Base-by-base conservation (phyloP, 2,888 invertebrate genomes). In the Perizoma flavofasciatum region DNA sequence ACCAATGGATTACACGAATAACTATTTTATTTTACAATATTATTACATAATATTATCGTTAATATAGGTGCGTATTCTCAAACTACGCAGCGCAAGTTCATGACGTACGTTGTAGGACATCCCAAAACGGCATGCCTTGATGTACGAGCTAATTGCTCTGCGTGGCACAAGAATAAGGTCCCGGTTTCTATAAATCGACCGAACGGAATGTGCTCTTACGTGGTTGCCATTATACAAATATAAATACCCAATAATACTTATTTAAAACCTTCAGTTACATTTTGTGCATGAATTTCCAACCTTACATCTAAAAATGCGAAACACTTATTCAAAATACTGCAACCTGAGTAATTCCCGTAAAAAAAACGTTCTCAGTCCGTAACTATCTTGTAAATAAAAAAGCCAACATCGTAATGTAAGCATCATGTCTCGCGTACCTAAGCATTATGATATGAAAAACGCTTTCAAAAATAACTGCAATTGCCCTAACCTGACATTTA, bases 191-290 rank as follows among this genome's bases (percentile, higher is more conserved):
- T 72, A 72, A 75, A 69, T 79, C 80, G 81, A 83, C 70, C 86
- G 89, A 89, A 91, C 89, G 90, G 90, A 91, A 90, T 90, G 89
- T 90, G 89, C 88, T 81, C 77, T 78, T 83, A 85, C 77, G 77
- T 79, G 79, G 82, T 85, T 82, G 82, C 78, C 79, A 81, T 83
- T 22, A 44, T 77, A 79, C 72, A 84, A 81, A 80, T 83, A 83
- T 79, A 78, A 73, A 77, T 76, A 77, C 70, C 74, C 80, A 74
- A 79, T 82, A 82, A 81, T 81, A 81, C 83, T 55, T 48, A 80
- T 78, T 78, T 75, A 75, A 80, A 83, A 78, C 70, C 65, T 53
- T 73, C 77, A 77, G 77, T 82, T 87, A 85, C 85, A 87, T 82
- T 22, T 89, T 90, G 90, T 90, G 90, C 89, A 84, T 77, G 73